Evolutionary conservation across 2,113 vertebrate species (phyloP).

Genomic region (Myotis lucifugus): DNA sequence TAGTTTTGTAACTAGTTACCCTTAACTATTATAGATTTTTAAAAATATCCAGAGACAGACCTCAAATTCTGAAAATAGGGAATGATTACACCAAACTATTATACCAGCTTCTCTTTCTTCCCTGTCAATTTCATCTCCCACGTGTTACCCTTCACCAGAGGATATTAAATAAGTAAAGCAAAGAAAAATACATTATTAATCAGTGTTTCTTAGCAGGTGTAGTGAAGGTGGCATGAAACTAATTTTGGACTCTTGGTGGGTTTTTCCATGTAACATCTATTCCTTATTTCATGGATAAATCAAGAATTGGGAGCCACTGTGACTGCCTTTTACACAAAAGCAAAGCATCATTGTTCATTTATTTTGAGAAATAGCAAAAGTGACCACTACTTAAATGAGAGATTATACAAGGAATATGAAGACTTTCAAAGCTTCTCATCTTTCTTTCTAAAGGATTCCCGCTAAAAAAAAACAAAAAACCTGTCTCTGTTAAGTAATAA

Average conservation of each 20-base stretch:
- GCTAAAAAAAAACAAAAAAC: background rate
- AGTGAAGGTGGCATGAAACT: background rate
- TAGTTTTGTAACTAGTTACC: background rate
- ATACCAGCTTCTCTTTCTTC: background rate
- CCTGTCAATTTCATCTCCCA: background rate
- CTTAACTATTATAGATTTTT: background rate
- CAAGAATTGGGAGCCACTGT: background rate
- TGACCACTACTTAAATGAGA: constrained; percentile 2
- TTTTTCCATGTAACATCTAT: background rate
- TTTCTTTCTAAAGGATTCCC: background rate
- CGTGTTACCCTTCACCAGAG: background rate
- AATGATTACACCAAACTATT: background rate
- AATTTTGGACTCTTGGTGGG: background rate
- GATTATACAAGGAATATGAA: background rate
- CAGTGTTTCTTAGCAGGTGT: background rate
- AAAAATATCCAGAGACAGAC: background rate
- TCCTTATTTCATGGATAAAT: constrained; percentile 6
- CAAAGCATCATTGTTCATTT: background rate
- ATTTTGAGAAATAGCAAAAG: background rate
- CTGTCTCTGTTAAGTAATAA: background rate
- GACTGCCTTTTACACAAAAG: constrained; percentile 6
- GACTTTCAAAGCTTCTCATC: background rate
- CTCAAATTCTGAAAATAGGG: background rate
- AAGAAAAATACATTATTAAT: background rate
- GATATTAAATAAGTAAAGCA: background rate